Percentiles rank a stretch among this genome's conserved stretches.
phyloP scores from a whole-genome alignment of 1,140 invertebrate genomes.

The Mycetomoellerius zeteki region DNA sequence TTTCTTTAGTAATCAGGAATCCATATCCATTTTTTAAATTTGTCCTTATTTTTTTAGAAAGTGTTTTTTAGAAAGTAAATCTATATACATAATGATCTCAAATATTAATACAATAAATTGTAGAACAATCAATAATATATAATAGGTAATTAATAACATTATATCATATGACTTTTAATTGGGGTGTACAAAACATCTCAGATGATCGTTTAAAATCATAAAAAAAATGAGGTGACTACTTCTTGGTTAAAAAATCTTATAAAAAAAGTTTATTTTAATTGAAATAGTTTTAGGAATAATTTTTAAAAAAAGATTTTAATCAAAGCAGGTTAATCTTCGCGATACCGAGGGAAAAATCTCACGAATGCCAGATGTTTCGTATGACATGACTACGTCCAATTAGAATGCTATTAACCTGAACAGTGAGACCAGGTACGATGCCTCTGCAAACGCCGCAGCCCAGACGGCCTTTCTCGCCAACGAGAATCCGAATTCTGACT shows the following conservation, averaged over 20 bases:
- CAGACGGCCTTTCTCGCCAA: constrained; percentile 84
- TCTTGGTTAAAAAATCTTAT: not conserved
- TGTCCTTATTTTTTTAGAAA: too few relatives aligned
- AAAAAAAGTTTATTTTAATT: not conserved
- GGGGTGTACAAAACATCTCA: too few relatives aligned
- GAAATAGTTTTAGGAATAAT: not conserved
- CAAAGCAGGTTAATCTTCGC: not conserved
- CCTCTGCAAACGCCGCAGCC: constrained; percentile 85
- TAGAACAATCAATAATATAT: too few relatives aligned
- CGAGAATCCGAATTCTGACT: constrained; percentile 83
- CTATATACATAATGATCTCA: too few relatives aligned
- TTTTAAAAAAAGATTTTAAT: not conserved
- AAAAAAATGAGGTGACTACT: too few relatives aligned
- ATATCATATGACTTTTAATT: too few relatives aligned
- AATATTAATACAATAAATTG: too few relatives aligned
- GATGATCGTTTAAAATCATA: too few relatives aligned
- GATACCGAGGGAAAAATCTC: not conserved
- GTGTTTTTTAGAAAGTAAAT: too few relatives aligned
- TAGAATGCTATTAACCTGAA: constrained; percentile 79
- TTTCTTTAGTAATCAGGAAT: too few relatives aligned
- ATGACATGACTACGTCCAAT: not conserved
- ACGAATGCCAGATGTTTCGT: not conserved
- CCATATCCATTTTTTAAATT: too few relatives aligned
- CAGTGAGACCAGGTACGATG: constrained; percentile 84
- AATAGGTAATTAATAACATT: too few relatives aligned